Evolutionary conservation across 1,140 invertebrate species (phyloP), one percentile per base, ranked within the genome.

Genomic region (Riptortus pedestris): DNA sequence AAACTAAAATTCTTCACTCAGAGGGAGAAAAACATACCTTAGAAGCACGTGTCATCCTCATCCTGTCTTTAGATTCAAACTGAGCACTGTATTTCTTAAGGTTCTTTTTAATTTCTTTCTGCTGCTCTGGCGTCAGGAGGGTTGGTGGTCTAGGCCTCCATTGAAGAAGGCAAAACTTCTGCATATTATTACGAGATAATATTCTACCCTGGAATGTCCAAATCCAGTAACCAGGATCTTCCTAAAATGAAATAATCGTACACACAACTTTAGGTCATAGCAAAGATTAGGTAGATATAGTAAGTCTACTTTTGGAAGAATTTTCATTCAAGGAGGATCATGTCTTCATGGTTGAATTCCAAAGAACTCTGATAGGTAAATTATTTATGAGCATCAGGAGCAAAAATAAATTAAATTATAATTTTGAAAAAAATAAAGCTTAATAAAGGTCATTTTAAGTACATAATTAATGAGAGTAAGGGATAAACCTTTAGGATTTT

Each of bases 101-200:
- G 74, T 96, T 98, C 80, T 97, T 98, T 76, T 93, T 95, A 65
- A 98, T 94, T 51, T 98, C 92, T 78, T 95, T 89, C 63, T 90
- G 85, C 71, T 91, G 85, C 45, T 87, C 83, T 48, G 87, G 81
- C 1, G 83, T 76, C 0, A 99, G 80, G 7, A 97, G 79, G 22
- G 91, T 86, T 1, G 89, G 84, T 0, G 94, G 94, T 57, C 96
- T 80, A 20, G 97, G 97, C 68, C 97, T 79, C 97, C 97, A 99
- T 70, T 93, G 78, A 68, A 98, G 85, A 76, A 97, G 93, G 70
- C 92, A 93, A 72, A 99, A 96, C 5, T 87, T 85, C 67, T 95
- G 93, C 64, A 96, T 78, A 72, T 90, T 89, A 27, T 93, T 85
- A 68, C 93, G 80, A 66, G 85, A 84, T 16, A 93, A 71, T 64